These are phyloP conservation scores for Dione vanillae DNA, from an alignment of 2,888 invertebrate genomes.

Conservation along the genomic window DNA sequence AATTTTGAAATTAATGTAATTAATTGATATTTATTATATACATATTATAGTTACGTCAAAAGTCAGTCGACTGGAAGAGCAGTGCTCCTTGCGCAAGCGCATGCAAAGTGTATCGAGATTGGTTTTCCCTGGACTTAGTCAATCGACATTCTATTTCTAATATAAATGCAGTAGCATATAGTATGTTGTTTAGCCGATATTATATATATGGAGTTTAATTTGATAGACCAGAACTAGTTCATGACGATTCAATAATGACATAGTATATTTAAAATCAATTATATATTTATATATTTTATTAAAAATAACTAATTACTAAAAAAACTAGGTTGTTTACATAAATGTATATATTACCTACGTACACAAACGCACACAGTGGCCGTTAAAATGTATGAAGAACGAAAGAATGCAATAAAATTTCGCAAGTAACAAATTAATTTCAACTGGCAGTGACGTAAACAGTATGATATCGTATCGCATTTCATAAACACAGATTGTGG, in stretches of 20 bases:
- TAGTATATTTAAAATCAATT: constrained; percentile 9
- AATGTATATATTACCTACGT: too few species aligned
- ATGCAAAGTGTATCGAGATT: constrained; percentile 27
- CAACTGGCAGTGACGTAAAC: constrained; percentile 41
- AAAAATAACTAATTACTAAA: too few species aligned
- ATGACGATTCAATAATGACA: neutral
- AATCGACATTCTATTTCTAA: constrained; percentile 5
- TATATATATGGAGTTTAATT: neutral
- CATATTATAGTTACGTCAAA: neutral
- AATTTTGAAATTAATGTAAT: too few species aligned
- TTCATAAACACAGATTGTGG: constrained; percentile 44
- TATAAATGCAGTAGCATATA: neutral
- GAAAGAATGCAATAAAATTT: neutral
- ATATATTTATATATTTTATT: neutral
- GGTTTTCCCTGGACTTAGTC: constrained; percentile 33
- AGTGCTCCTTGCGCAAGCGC: constrained; percentile 30
- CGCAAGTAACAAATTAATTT: neutral
- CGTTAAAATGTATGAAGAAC: neutral
- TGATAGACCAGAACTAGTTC: neutral
- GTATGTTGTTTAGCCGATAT: neutral
- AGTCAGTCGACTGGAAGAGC: neutral
- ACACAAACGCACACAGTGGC: neutral
- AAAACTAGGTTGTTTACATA: too few species aligned
- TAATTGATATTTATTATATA: too few species aligned
- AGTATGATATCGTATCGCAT: constrained; percentile 37